Evolutionary conservation across 2,888 invertebrate genomes (phyloP).

Genomic region (Phengaris arion): DNA sequence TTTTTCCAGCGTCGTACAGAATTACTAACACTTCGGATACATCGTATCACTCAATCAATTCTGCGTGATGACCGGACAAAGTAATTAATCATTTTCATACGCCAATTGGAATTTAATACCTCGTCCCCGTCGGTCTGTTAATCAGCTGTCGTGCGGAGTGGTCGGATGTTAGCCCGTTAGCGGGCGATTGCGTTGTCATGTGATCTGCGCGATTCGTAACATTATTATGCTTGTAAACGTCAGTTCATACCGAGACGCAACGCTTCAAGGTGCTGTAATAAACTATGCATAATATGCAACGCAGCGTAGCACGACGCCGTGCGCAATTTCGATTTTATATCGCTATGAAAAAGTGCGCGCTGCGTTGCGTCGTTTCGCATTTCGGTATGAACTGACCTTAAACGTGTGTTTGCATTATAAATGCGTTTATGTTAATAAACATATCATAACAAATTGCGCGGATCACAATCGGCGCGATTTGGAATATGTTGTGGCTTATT

Average conservation of each 20-base stretch:
- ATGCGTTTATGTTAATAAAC: neutral
- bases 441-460: no score
- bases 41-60: constrained; percentile 73
- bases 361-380: neutral
- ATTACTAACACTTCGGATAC: neutral
- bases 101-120: constrained; percentile 67
- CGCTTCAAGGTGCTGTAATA: no score
- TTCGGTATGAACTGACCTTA: neutral
- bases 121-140: constrained; percentile 45
- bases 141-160: constrained; percentile 29
- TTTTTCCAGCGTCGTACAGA: neutral
- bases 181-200: neutral
- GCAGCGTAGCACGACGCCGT: neutral
- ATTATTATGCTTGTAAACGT: no score
- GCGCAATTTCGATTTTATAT: neutral
- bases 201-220: no score
- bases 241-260: no score
- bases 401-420: neutral
- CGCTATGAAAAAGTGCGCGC: neutral
- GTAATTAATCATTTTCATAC: constrained; percentile 65
- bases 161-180: neutral
- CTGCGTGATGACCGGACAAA: constrained; percentile 59
- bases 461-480: no score
- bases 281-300: no score
- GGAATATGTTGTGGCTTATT: no score